Base-by-base conservation (phyloP, 2,888 invertebrate species). In the Diplolepis rosae region DNA sequence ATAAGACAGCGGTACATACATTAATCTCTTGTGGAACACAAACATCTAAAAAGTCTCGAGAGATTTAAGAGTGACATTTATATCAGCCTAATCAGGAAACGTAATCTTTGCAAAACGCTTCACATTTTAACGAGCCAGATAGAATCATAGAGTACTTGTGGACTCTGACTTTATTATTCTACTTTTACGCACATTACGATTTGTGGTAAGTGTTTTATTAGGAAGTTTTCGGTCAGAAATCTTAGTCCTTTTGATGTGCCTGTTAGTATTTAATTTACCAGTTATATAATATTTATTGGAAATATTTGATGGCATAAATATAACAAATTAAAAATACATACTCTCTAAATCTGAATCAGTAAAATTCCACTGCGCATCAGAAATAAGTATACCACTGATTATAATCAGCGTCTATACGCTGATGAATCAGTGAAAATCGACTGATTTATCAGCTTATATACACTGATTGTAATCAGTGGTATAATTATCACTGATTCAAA, bases 51-150 rank as follows among this genome's bases (percentile, higher is more conserved):
- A 61, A 35, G 39, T 32, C 24, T 35, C 24, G 35, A 35, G 24
- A 61, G 61, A 61, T 61, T 61, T 61, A 61, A 56, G 61, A 61
- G 61, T 61, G 39, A 35, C 61, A 24, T 39, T 61, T 61, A 61
- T 24, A 61, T 61, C 61, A 61, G 22, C 18, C 24, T 61, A 61
- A 61, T 61, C 35, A 35, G 22, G 35, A 13, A 35, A 13, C 56
- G 22, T 35, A 35, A 35, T 61, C 35, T 61, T n/a, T n/a, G 35
- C 32, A 24, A 61, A 61, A 61, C 61, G 39, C 61, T 61, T 39
- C 61, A 39, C 39, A 32, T 61, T 61, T 61, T 61, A 61, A 61
- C 39, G 61, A 61, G 61, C 24, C 61, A 61, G 61, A 61, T 61
- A 61, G 24, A 35, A 61, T 61, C 61, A 35, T 61, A 24, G n/a